Percentiles rank a stretch among this genome's conserved stretches.
Conservation (phyloP, 2,888 invertebrate genomes). For the Lottia gigantea region DNA sequence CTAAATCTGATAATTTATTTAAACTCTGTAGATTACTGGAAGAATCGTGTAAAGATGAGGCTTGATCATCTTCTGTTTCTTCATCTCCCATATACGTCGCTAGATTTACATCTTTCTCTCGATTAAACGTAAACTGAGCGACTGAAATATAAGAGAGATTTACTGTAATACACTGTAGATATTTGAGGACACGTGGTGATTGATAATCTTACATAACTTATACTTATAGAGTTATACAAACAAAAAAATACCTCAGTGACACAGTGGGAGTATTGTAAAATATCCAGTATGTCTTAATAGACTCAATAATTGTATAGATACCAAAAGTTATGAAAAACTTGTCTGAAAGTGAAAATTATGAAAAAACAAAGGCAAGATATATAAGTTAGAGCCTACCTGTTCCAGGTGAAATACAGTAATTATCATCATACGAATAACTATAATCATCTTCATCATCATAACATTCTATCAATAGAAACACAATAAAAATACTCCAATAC, state of each 20-base stretch:
- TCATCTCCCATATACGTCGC: conserved; percentile 79
- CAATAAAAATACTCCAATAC: no score
- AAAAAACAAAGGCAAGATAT: no score
- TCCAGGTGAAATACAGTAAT: conserved; percentile 89
- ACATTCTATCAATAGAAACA: conserved; percentile 75
- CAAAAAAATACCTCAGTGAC: no score
- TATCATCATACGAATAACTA: conserved; percentile 94
- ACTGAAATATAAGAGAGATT: conserved; percentile 48
- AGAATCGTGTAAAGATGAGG: conserved; percentile 7
- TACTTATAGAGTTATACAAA: no score
- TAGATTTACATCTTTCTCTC: conserved; percentile 74
- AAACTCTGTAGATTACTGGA: not conserved
- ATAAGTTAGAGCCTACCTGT: conserved; percentile 71
- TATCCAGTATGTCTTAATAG: no score
- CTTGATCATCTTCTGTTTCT: conserved; percentile 49
- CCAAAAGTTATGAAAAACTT: no score
- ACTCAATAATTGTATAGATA: no score
- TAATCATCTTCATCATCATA: conserved; percentile 84
- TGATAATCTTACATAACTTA: no score
- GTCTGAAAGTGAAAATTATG: no score
- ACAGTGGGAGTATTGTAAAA: no score
- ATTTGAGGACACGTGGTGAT: no score
- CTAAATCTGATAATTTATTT: conserved; percentile 10
- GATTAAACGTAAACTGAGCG: conserved; percentile 84
- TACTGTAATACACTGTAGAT: no score